Evolutionary conservation across 1,140 invertebrate species (phyloP).

Genomic region (Conus ventricosus): DNA sequence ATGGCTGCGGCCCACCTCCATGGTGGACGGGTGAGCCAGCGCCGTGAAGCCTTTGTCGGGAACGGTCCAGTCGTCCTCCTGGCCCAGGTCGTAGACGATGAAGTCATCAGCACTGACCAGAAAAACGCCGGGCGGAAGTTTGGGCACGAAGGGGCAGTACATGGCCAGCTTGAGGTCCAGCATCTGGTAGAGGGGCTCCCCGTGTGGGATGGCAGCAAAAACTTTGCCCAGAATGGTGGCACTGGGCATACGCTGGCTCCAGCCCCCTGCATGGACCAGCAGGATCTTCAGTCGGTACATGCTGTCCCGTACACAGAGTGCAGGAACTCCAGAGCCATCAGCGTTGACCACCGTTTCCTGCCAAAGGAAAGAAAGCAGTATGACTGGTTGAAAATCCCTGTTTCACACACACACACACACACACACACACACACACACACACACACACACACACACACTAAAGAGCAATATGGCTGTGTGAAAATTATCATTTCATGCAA

Average conservation of each 20-base stretch:
- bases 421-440: too few relatives aligned
- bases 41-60: conserved; percentile 73
- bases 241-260: conserved; percentile 76
- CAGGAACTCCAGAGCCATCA: conserved; percentile 68
- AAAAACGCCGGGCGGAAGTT: conserved; percentile 75
- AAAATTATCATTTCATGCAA: too few relatives aligned
- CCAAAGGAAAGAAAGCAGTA: background rate
- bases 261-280: conserved; percentile 76
- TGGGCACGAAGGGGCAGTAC: conserved; percentile 72
- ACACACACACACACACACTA: too few relatives aligned
- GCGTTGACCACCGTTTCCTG: conserved; percentile 76
- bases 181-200: conserved; percentile 69
- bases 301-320: conserved; percentile 59
- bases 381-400: background rate
- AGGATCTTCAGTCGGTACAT: conserved; percentile 69
- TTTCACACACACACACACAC: background rate
- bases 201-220: conserved; percentile 72
- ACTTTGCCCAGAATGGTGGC: conserved; percentile 75
- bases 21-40: conserved; percentile 75
- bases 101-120: conserved; percentile 76
- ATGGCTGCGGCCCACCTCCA: conserved; percentile 73
- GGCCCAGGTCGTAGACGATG: conserved; percentile 71
- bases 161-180: conserved; percentile 76
- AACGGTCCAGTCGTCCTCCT: conserved; percentile 62
- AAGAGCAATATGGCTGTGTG: too few relatives aligned